Conservation (phyloP, 2,113 vertebrate species). For the Notarius lentiginosus region DNA sequence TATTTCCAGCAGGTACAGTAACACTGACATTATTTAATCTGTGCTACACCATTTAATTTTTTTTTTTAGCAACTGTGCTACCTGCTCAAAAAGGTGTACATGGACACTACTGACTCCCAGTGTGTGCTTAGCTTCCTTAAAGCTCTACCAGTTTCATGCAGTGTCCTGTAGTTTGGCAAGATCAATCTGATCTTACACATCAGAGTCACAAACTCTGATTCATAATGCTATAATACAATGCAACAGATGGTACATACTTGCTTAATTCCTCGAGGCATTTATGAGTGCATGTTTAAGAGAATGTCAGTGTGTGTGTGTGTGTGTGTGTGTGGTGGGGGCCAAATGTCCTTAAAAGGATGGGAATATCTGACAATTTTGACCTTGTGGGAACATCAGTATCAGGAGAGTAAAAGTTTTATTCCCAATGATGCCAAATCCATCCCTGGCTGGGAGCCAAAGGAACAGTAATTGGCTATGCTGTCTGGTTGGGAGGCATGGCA, state of each 20-base stretch:
- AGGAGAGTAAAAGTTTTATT: not conserved
- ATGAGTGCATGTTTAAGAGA: not conserved
- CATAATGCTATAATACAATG: constrained; percentile 41
- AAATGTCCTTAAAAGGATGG: not conserved
- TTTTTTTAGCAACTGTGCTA: not conserved
- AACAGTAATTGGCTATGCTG: not conserved
- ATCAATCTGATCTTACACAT: constrained; percentile 31
- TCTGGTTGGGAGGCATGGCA: not conserved
- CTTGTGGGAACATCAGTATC: not conserved
- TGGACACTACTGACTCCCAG: not conserved
- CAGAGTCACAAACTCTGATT: constrained; percentile 43
- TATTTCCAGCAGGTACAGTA: not conserved
- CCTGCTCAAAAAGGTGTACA: not conserved
- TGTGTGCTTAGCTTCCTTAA: not conserved
- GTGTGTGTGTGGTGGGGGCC: not conserved
- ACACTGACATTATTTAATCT: not conserved
- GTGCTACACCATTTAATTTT: not conserved
- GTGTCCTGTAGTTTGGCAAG: constrained; percentile 7
- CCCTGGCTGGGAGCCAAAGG: not conserved
- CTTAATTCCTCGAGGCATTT: constrained; percentile 18
- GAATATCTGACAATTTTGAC: not conserved
- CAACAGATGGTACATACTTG: constrained; percentile 45
- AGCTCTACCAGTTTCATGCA: not conserved
- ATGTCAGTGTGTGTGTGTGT: not conserved
- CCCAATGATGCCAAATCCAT: not conserved